Conservation (phyloP, 2,888 invertebrate genomes). For the Strigamia transsilvanica region DNA sequence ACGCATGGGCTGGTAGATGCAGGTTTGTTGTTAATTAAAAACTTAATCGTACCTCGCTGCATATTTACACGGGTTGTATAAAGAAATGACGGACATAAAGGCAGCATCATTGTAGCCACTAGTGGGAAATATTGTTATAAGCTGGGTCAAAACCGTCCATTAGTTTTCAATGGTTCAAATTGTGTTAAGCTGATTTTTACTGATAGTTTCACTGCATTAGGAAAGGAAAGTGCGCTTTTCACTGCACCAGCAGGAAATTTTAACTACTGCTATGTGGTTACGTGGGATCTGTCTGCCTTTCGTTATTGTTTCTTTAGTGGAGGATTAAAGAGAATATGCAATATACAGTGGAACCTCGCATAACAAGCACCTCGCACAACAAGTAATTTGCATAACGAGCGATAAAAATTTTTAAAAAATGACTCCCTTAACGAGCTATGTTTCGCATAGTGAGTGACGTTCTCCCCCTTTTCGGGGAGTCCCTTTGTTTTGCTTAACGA, state of each 20-base stretch:
- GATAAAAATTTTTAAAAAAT: too few relatives aligned
- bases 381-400: too few relatives aligned
- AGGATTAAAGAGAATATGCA: background rate
- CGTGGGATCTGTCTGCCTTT: background rate
- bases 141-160: constrained; percentile 21
- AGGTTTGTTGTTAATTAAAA: constrained; percentile 42
- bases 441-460: too few relatives aligned
- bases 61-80: constrained; percentile 22
- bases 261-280: background rate
- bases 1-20: background rate
- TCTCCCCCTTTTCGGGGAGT: too few relatives aligned
- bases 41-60: constrained; percentile 39
- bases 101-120: background rate
- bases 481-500: too few relatives aligned
- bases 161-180: background rate
- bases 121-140: background rate
- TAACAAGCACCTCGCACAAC: too few relatives aligned
- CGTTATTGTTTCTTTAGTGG: background rate
- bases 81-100: background rate
- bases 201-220: constrained; percentile 4
- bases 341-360: too few relatives aligned
- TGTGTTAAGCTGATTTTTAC: constrained; percentile 26
- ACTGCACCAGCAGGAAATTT: background rate
- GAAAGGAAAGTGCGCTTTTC: background rate
- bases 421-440: too few relatives aligned